These are phyloP conservation scores for Marasmarcha lunaedactyla DNA, from an alignment of 2,888 invertebrate species.

Conservation along the genomic window DNA sequence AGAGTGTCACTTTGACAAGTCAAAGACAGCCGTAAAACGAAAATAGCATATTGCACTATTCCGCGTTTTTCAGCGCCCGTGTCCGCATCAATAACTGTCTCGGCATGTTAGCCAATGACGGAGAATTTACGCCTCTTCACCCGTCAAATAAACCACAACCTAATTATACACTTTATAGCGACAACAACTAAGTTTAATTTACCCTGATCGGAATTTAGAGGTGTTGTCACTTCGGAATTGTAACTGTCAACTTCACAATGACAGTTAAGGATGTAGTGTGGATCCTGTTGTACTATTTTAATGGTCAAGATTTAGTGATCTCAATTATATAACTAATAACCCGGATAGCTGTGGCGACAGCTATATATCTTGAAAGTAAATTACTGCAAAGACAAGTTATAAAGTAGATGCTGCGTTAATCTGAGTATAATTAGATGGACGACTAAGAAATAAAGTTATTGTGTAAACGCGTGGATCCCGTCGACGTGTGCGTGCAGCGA, in stretches of 20 bases:
- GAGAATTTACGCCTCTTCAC: constrained; percentile 54
- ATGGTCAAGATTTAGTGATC: constrained; percentile 25
- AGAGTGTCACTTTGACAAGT: constrained; percentile 34
- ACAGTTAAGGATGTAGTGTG: constrained; percentile 48
- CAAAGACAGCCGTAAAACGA: constrained; percentile 46
- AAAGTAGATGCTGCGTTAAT: no score
- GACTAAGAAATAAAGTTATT: no score
- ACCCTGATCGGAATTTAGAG: constrained; percentile 12
- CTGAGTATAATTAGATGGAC: no score
- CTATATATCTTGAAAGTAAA: no score
- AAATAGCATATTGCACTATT: constrained; percentile 42
- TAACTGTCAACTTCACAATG: constrained; percentile 48
- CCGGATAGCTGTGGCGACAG: not conserved
- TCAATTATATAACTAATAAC: constrained; percentile 3
- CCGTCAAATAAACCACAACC: constrained; percentile 10
- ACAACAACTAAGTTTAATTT: constrained; percentile 21
- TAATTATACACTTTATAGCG: constrained; percentile 14
- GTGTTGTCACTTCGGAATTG: constrained; percentile 29
- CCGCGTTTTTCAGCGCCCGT: constrained; percentile 68
- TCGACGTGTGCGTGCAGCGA: no score
- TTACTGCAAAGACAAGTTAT: no score
- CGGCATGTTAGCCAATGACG: constrained; percentile 65
- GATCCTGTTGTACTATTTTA: constrained; percentile 48
- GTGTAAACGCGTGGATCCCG: no score
- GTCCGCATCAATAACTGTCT: constrained; percentile 62